Evolutionary conservation across 2,797 vertebrate genomes (phyloP), one percentile per base, ranked within the genome.

Genomic region (Yasuhikotakia modesta): DNA sequence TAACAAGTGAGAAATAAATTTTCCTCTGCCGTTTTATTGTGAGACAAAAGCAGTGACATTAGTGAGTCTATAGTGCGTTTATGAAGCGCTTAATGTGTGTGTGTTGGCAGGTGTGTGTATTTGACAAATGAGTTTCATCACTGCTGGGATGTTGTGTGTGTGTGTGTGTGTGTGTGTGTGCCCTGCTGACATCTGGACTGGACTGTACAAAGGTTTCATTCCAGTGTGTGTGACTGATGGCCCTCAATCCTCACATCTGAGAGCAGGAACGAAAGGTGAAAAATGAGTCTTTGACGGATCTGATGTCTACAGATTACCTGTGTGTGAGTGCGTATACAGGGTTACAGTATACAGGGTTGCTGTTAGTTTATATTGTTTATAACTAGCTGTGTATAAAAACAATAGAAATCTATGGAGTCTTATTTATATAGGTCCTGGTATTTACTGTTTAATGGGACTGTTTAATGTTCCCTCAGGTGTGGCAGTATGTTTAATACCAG

Each of bases 181-280:
- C 87, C 83, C 83, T 79, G 1, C 67, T 66, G 84, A 86, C 84
- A 86, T 85, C 87, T 86, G 92, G 92, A 94, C 90, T 89, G 88
- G 93, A 90, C 86, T 84, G 92, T 92, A 91, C 92, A 92, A 92
- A 94, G 93, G 91, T 92, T 90, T 88, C 90, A 94, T 96, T 97
- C 92, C 93, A 94, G 97, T 95, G 27, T 27, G 91, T 93, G 90
- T 96, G 94, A 96, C 94, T 92, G 93, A 97, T 96, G 94, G 92
- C 92, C 91, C 92, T 93, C 90, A 91, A 91, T 92, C 92, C 95
- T 96, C 95, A 94, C 94, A 97, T 95, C 91, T 94, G 93, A 95
- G 94, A 93, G 92, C 88, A 91, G 91, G 91, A 91, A 91, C 88
- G 84, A 86, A 65, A 92, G 87, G 92, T 92, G 89, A 92, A 90